Evolutionary conservation across 2,888 invertebrate species (phyloP).

Genomic region (Trachelus iudaicus): DNA sequence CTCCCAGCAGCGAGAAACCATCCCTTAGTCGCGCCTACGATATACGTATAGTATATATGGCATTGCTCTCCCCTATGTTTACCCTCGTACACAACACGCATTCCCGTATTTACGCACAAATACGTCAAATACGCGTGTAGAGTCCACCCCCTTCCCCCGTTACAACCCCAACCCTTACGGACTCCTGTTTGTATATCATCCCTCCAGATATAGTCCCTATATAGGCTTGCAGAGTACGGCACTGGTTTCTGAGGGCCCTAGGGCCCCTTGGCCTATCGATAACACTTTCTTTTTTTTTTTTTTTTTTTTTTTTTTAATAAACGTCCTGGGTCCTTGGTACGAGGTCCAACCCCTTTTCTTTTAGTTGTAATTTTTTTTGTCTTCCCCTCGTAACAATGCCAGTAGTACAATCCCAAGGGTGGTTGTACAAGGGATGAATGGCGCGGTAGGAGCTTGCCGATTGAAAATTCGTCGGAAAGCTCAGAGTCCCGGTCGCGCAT

Average conservation of each 20-base stretch:
- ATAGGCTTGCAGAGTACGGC: neutral
- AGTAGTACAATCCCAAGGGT: neutral
- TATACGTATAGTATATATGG: conserved; percentile 45
- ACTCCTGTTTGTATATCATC: conserved; percentile 56
- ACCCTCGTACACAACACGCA: conserved; percentile 47
- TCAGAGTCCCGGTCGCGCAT: neutral
- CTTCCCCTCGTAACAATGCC: neutral
- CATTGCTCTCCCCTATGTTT: conserved; percentile 46
- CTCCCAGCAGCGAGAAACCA: conserved; percentile 19
- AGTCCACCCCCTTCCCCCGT: neutral
- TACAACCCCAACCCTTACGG: conserved; percentile 28
- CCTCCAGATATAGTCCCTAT: neutral
- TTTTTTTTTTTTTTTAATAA: neutral
- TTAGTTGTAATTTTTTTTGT: neutral
- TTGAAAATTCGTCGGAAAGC: conserved; percentile 5
- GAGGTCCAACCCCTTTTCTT: neutral
- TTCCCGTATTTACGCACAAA: conserved; percentile 60
- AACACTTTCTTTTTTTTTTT: neutral
- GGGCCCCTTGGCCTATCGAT: neutral
- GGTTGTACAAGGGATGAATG: neutral
- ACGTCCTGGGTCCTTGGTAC: neutral
- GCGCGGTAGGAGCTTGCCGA: neutral
- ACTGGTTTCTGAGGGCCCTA: neutral
- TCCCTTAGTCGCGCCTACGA: conserved; percentile 9
- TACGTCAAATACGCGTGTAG: conserved; percentile 55